These are phyloP conservation scores for Coptodon rendalli DNA, from an alignment of 2,113 vertebrate genomes.

Conservation along the genomic window DNA sequence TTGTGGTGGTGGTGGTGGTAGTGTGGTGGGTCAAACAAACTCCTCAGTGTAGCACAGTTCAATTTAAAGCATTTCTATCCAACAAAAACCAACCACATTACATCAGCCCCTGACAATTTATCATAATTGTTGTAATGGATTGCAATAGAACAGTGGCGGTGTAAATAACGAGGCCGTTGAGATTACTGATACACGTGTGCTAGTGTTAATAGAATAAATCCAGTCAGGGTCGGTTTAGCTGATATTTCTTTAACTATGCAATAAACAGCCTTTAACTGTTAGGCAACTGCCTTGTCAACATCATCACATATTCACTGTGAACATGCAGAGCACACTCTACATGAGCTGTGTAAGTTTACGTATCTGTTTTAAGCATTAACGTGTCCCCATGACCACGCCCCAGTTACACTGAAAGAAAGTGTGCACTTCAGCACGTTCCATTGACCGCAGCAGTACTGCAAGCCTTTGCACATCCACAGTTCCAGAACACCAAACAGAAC, in stretches of 20 bases:
- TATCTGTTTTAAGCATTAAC: conserved; percentile 16
- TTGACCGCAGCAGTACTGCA: conserved; percentile 70
- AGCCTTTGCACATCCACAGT: conserved; percentile 73
- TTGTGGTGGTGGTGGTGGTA: neutral
- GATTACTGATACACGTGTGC: neutral
- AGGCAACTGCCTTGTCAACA: neutral
- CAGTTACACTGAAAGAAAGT: conserved; percentile 66
- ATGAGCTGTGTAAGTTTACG: conserved; percentile 7
- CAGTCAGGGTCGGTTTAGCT: neutral
- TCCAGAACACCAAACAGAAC: conserved; percentile 67
- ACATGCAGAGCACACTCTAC: neutral
- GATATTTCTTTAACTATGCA: neutral
- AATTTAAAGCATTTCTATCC: neutral
- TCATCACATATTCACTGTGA: neutral
- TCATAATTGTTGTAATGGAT: neutral
- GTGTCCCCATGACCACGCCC: conserved; percentile 25
- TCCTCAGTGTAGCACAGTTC: neutral
- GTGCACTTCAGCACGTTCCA: conserved; percentile 75
- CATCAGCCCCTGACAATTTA: neutral
- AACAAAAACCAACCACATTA: neutral
- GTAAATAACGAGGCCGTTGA: neutral
- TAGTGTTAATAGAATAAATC: neutral
- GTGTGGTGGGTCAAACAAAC: neutral
- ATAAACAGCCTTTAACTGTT: neutral
- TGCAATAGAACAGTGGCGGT: neutral